Evolutionary conservation across 2,797 vertebrate genomes (phyloP), one percentile per base, ranked within the genome.

Genomic region (Paedocypris micromegethes): DNA sequence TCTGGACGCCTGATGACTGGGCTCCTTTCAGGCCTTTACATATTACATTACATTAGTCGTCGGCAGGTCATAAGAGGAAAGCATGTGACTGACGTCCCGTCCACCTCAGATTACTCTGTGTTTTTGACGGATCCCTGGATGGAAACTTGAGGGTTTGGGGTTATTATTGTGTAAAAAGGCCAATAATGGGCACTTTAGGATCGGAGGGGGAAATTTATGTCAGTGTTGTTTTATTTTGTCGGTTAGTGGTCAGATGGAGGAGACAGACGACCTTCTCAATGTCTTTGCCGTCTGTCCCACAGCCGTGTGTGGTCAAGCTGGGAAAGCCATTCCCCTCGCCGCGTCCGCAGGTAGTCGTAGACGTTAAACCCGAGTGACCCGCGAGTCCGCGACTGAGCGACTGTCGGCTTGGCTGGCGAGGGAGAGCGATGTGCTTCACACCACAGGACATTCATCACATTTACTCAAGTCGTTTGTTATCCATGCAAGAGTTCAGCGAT

Each of bases 251-350:
- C 50, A 66, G 54, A 43, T 56, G 53, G 7, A 9, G 53, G 37
- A 56, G 53, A 9, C 52, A 3, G 46, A 50, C 54, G 44, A 37
- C 40, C 59, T 43, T 54, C 43, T 48, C 65, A 45, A 55, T 53
- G 44, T 62, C 6, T 54, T 60, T 49, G 50, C 5, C 9, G 5
- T 61, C 63, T 61, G 62, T 50, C 44, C 68, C 78, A 67, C 71
- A 57, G 78, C 66, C 76, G 77, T 74, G 64, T 69, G 53, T 59
- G 72, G 78, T 76, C 77, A 77, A 76, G 63, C 40, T 48, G 60
- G 81, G 72, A 82, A 77, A 80, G 23, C 23, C 23, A 23, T 23
- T 23, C 23, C 23, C 23, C 23, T 23, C 23, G 23, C 23, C 23
- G 23, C 23, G 23, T 23, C 23, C 23, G 23, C 23, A 23, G 23